Evolutionary conservation across 2,888 invertebrate species (phyloP).

Genomic region (Gastrophysa polygoni): DNA sequence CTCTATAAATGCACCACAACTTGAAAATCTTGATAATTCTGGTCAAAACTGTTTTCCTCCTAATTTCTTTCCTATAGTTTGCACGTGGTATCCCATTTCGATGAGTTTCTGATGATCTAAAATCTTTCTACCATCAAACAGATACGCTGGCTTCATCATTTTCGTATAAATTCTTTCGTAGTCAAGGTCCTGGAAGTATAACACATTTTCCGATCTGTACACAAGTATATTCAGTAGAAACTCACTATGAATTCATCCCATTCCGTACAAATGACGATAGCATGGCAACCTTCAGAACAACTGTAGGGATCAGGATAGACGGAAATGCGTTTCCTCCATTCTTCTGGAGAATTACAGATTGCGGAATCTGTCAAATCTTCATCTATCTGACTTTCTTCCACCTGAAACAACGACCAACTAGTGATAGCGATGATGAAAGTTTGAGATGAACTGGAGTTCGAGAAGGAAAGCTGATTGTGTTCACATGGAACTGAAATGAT

Average conservation of each 20-base stretch:
- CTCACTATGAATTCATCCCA: slow-evolving; percentile 97
- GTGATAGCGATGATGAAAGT: no score
- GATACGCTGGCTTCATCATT: slow-evolving; percentile 98
- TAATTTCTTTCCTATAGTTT: slow-evolving; percentile 83
- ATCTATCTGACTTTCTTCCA: slow-evolving; percentile 78
- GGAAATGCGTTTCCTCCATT: slow-evolving; percentile 72
- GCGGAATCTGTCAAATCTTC: slow-evolving; percentile 79
- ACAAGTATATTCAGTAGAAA: slow-evolving; percentile 6
- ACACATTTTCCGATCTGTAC: neutral
- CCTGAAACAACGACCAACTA: slow-evolving; percentile 62
- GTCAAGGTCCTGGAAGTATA: slow-evolving; percentile 71
- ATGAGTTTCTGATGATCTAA: slow-evolving; percentile 83
- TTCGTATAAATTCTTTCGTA: slow-evolving; percentile 85
- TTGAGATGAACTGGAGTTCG: no score
- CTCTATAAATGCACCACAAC: no score
- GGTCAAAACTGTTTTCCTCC: no score
- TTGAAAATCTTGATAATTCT: no score
- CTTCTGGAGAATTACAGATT: slow-evolving; percentile 73
- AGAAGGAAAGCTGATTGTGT: no score
- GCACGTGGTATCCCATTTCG: slow-evolving; percentile 91
- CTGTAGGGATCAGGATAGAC: slow-evolving; percentile 85
- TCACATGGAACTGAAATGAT: no score
- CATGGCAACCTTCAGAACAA: slow-evolving; percentile 89
- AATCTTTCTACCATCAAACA: slow-evolving; percentile 97
- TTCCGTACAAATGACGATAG: slow-evolving; percentile 95